Evolutionary conservation across 2,797 vertebrate genomes (phyloP), one percentile per base, ranked within the genome.

Genomic region (Pagetopsis macropterus): DNA sequence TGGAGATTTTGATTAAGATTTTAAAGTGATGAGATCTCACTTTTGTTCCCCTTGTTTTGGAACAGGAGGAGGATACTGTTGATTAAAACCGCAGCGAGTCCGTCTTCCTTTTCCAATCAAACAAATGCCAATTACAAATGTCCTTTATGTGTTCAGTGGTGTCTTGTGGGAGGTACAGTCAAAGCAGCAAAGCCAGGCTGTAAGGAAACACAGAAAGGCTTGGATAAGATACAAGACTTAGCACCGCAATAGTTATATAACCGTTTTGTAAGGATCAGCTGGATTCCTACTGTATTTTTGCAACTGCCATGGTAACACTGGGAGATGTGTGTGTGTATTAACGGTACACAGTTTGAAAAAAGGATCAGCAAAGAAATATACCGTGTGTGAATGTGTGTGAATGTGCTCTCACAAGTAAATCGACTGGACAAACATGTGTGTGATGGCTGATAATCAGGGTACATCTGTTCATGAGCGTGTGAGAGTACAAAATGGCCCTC

Each of bases 191-290:
- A 86, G 76, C 78, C 62, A 70, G 57, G 75, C 70, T 80, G 80
- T 81, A 84, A 78, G 66, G 81, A 85, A 88, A 83, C 82, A 76
- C 69, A 81, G 83, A 88, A 77, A 84, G 84, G 83, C 88, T 90
- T 79, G 91, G 89, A 92, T 91, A 89, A 91, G 92, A 91, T 87
- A 84, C 79, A 87, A 87, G 89, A 91, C 83, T 90, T 92, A 81
- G 81, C 71, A 69, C 88, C 45, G 88, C 90, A 89, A 88, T 89
- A 87, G 91, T 95, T 95, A 95, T 89, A 89, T 94, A 94, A 95
- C 84, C 91, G 82, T 90, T 93, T 92, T 93, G 91, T 92, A 92
- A 89, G 82, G 83, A 91, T 93, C 92, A 91, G 88, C 91, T 90
- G 88, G 86, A 93, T 92, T 92, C 76, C 83, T 86, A 92, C 91